A percentile compares a stretch with the other conserved stretches of the same genome.
Conservation (phyloP, 1,140 invertebrate genomes). For the Halesus radiatus region DNA sequence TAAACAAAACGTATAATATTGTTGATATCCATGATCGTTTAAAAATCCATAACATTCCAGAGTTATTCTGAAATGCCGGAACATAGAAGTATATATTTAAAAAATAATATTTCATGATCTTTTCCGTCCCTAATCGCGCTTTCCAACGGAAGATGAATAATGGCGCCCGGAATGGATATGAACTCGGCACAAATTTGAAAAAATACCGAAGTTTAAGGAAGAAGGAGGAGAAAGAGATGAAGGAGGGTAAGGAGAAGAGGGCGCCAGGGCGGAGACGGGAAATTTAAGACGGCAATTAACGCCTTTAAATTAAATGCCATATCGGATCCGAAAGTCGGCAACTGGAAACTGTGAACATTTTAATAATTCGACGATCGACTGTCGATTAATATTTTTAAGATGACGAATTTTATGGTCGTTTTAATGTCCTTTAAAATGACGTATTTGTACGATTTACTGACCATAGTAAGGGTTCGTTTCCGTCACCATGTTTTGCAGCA, state of each 20-base stretch:
- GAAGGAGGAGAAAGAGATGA: neutral
- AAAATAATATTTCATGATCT: too few species aligned
- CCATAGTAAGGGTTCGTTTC: too few species aligned
- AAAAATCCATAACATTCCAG: too few species aligned
- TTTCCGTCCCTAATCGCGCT: neutral
- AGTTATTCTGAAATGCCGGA: too few species aligned
- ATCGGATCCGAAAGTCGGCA: conserved; percentile 20
- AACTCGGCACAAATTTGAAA: conserved; percentile 47
- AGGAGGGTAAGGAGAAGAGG: neutral
- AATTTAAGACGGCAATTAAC: conserved; percentile 44
- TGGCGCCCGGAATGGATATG: conserved; percentile 54
- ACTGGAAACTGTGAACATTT: neutral
- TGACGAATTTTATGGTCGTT: too few species aligned
- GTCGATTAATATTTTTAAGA: too few species aligned
- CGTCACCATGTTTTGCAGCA: too few species aligned
- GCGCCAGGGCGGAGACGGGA: neutral
- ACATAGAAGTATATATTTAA: too few species aligned
- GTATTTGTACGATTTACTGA: too few species aligned
- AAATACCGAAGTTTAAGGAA: conserved; percentile 30
- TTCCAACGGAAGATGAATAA: conserved; percentile 45
- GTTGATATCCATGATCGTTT: too few species aligned
- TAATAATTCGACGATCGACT: neutral
- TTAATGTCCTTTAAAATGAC: too few species aligned
- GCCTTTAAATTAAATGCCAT: conserved; percentile 38
- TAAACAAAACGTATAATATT: too few species aligned